These are phyloP conservation scores for Ornithoptera priamus DNA, from an alignment of 2,888 invertebrate genomes.

Conservation along the genomic window DNA sequence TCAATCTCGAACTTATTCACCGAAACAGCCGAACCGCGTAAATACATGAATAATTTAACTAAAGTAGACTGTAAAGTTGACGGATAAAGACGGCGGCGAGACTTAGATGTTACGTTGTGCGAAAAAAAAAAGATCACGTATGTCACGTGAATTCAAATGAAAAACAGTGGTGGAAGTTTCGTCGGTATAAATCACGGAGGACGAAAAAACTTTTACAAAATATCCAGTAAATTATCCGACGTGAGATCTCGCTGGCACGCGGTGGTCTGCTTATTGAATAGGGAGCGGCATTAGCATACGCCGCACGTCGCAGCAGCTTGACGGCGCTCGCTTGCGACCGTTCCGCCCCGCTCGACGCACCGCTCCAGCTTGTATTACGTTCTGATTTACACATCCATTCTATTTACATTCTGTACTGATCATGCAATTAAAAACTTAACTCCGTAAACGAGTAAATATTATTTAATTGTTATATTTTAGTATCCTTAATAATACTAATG, in stretches of 20 bases:
- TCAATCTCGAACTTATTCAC: slow-evolving; percentile 57
- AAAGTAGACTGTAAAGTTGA: slow-evolving; percentile 71
- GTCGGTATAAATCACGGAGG: slow-evolving; percentile 79
- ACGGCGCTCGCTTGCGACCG: slow-evolving; percentile 34
- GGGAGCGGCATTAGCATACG: slow-evolving; percentile 75
- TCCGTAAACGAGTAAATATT: neutral
- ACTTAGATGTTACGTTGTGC: slow-evolving; percentile 58
- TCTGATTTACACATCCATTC: slow-evolving; percentile 31
- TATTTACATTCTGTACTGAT: neutral
- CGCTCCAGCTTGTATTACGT: slow-evolving; percentile 22
- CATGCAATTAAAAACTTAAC: neutral
- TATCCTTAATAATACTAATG: no score
- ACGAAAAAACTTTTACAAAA: slow-evolving; percentile 80
- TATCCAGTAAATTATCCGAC: slow-evolving; percentile 81
- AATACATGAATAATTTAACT: slow-evolving; percentile 77
- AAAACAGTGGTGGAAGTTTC: slow-evolving; percentile 79
- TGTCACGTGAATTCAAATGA: slow-evolving; percentile 80
- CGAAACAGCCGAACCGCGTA: slow-evolving; percentile 69
- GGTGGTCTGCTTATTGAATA: slow-evolving; percentile 80
- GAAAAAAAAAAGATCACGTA: slow-evolving; percentile 77
- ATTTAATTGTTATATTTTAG: no score
- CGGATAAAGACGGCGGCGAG: slow-evolving; percentile 64
- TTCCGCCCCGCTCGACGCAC: slow-evolving; percentile 27
- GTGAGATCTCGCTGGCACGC: slow-evolving; percentile 78
- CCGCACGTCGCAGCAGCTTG: slow-evolving; percentile 70